Base-by-base conservation (phyloP, 1,140 invertebrate species). In the Musca vetustissima region DNA sequence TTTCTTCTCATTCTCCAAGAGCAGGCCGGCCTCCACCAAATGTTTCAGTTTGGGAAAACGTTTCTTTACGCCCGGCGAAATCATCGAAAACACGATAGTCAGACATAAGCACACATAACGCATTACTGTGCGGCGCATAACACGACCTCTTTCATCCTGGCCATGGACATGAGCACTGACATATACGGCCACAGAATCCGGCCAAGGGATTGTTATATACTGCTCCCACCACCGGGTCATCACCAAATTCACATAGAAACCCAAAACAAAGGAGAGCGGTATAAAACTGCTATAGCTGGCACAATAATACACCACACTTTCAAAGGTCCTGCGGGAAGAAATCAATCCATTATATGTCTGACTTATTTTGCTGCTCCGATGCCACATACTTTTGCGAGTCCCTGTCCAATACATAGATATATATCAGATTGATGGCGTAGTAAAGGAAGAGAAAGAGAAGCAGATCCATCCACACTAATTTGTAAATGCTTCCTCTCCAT, bases 401-500 rank as follows among this genome's bases (percentile, higher is more conserved):
- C 14, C 89, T 88, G 74, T 88, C 88, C 73, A 98, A 85, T 11
- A 87, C 87, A 75, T 90, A 89, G 78, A 94, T 87, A 85, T 98
- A 98, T 47, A 89, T 86, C 47, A 96, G 83, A 79, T 93, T 95
- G 70, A 98, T 89, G 49, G 87, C 73, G 76, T 91, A 90, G 85
- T 97, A 98, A 32, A 92, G 74, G 52, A 88, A 76, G 72, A 93
- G 81, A 81, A 96, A 98, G 4, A 92, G 88, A 64, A 95, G 73
- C 19, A 97, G 86, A 85, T 98, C 96, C 68, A 93, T 86, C 92
- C 94, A 98, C 64, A 98, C 90, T 71, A 98, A 84, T 85, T 98
- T 98, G 87, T 98, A 98, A 66, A 98, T 94, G 76, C 95, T 98
- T 47, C 95, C 96, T 74, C 90, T 87, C 96, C 96, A 98, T 89